Base-by-base conservation (phyloP, 2,888 invertebrate genomes). In the Apodemia zela region DNA sequence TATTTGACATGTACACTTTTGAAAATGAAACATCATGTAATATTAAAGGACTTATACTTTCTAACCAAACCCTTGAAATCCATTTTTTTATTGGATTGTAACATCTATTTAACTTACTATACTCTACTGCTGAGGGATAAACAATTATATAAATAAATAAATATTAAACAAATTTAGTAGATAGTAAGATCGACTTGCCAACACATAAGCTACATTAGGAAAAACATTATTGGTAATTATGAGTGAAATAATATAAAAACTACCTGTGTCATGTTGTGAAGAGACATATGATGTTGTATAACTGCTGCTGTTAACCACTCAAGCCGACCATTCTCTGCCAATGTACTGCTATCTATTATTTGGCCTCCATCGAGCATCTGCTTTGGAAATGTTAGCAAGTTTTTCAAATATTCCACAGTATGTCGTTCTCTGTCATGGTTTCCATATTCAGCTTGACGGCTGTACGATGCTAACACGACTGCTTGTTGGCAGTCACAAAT, bases 361-460 rank as follows among this genome's bases (percentile, higher is more conserved):
- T 90, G 89, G 0, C 87, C 88, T 6, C 87, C 85, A 75, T 92
- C 90, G 49, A 90, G 71, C 84, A 89, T 90, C 87, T 98, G 98
- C 92, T 97, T 98, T 2, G 99, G 99, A 84, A 99, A 96, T 60
- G 98, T 94, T 68, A 97, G 93, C 78, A 98, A 95, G 75, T 98
- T 98, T 84, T 97, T 97, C 65, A 99, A 93, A 82, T 98, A 98
- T 71, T 98, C 98, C 63, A 96, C 94, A 0, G 98, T 97, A 79
- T 98, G 98, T 72, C 97, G 93, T 80, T 98, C 97, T 65, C 94
- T 93, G 80, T 98, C 97, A 82, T 91, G 91, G 84, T 98, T 98
- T 45, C 98, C 98, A 91, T 98, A 98, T 84, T 99, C 99, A 15
- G 98, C 98, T 90, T 99, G 99, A 75, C 99, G 95, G 73, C 97